phyloP scores from a whole-genome alignment of 2,797 vertebrate genomes.

The Coracias cyanogaster region DNA sequence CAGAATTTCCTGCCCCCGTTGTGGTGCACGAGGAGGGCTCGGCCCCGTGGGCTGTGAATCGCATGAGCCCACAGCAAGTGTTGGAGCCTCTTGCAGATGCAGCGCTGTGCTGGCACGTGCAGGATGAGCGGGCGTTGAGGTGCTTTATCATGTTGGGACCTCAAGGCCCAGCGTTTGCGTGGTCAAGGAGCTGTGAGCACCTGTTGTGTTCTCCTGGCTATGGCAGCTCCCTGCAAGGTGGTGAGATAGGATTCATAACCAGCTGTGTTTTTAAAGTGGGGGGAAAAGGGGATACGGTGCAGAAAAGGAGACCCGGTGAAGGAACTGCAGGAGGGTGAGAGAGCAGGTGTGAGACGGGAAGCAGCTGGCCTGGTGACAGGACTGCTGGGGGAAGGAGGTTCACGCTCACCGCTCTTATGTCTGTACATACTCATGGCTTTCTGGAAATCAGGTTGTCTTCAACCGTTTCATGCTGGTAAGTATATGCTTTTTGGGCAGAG shows the following conservation, averaged over 20 bases:
- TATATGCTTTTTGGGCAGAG: accelerated
- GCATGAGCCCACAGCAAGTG: neutral
- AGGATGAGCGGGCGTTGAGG: neutral
- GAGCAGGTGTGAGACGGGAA: neutral
- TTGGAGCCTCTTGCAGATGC: neutral
- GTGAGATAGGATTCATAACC: neutral
- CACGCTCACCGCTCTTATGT: accelerated
- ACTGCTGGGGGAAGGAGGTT: neutral
- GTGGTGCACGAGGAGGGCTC: neutral
- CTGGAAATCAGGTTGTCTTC: neutral
- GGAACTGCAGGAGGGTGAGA: neutral
- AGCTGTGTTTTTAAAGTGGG: neutral
- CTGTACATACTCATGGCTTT: accelerated
- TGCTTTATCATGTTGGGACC: neutral
- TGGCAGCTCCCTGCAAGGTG: neutral
- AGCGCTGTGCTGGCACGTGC: accelerated
- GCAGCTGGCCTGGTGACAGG: neutral
- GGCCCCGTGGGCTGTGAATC: neutral
- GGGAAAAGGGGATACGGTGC: too few relatives aligned
- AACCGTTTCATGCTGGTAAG: accelerated
- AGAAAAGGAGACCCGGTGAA: neutral
- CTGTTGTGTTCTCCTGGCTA: neutral
- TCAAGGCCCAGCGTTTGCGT: neutral
- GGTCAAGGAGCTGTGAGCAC: neutral
- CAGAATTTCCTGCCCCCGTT: neutral